These are phyloP conservation scores for Chymomyza amoena DNA, from an alignment of 2,888 invertebrate species.

Conservation along the genomic window DNA sequence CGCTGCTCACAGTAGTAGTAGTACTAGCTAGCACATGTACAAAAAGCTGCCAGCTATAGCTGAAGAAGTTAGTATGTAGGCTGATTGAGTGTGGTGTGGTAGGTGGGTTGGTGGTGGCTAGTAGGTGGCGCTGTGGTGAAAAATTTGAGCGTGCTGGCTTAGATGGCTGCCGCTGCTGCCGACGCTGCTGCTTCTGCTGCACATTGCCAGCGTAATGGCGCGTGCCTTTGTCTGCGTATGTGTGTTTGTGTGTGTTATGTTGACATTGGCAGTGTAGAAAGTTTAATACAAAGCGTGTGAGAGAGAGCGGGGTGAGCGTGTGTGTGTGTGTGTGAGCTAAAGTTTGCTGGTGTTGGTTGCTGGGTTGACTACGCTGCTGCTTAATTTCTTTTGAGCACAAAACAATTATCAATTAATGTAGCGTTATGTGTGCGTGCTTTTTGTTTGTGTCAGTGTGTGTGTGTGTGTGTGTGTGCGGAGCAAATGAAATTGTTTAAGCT, in stretches of 20 bases:
- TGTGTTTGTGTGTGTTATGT: background rate
- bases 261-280: background rate
- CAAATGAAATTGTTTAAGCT: constrained; percentile 65
- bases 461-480: constrained; percentile 3
- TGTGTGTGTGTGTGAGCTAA: constrained; percentile 6
- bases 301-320: background rate
- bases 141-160: background rate
- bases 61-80: background rate
- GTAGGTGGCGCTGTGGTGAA: background rate
- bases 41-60: background rate
- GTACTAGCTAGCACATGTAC: background rate
- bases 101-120: background rate
- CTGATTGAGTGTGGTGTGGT: background rate
- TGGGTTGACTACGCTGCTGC: constrained; percentile 36
- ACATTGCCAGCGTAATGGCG: constrained; percentile 51
- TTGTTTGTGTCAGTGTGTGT: constrained; percentile 16
- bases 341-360: constrained; percentile 13
- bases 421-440: constrained; percentile 41
- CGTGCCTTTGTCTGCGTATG: constrained; percentile 16
- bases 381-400: constrained; percentile 70
- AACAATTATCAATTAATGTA: constrained; percentile 72
- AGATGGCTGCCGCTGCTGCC: background rate
- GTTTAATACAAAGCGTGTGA: background rate
- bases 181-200: constrained; percentile 2
- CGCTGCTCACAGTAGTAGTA: background rate